Evolutionary conservation across 2,888 invertebrate genomes (phyloP).

Genomic region (Agrochola circellaris): DNA sequence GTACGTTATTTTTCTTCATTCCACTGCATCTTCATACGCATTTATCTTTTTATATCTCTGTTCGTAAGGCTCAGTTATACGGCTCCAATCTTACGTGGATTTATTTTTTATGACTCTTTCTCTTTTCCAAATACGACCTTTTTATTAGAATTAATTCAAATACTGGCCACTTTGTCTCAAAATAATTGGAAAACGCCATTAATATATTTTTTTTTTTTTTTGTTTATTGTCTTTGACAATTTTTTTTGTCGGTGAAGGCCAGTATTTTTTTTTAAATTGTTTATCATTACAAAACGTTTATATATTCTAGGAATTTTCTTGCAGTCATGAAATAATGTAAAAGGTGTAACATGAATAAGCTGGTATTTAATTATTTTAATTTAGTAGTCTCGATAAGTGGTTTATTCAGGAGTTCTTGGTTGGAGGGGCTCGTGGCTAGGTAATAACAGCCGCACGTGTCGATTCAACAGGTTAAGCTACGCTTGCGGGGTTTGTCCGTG

Average conservation of each 20-base stretch:
- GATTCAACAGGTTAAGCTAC: too few species aligned
- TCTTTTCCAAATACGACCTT: neutral
- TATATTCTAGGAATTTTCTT: neutral
- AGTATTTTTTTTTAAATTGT: neutral
- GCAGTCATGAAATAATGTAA: neutral
- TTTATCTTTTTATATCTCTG: conserved; percentile 70
- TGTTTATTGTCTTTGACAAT: neutral
- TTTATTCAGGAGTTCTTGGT: too few species aligned
- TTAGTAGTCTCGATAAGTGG: too few species aligned
- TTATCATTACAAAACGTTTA: neutral
- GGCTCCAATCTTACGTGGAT: conserved; percentile 12
- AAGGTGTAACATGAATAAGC: neutral
- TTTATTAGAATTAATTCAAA: neutral
- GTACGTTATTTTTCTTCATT: conserved; percentile 79
- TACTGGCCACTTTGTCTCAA: neutral
- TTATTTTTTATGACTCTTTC: conserved; percentile 1
- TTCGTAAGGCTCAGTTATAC: conserved; percentile 46
- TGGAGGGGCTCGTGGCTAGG: too few species aligned
- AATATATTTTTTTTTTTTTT: neutral
- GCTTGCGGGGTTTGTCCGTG: too few species aligned
- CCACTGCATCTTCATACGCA: conserved; percentile 72
- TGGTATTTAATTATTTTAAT: neutral
- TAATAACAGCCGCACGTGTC: too few species aligned
- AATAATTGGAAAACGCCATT: conserved; percentile 18
- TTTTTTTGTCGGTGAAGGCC: neutral